phyloP scores from a whole-genome alignment of 2,113 vertebrate species.

The Syngnathoides biaculeatus region DNA sequence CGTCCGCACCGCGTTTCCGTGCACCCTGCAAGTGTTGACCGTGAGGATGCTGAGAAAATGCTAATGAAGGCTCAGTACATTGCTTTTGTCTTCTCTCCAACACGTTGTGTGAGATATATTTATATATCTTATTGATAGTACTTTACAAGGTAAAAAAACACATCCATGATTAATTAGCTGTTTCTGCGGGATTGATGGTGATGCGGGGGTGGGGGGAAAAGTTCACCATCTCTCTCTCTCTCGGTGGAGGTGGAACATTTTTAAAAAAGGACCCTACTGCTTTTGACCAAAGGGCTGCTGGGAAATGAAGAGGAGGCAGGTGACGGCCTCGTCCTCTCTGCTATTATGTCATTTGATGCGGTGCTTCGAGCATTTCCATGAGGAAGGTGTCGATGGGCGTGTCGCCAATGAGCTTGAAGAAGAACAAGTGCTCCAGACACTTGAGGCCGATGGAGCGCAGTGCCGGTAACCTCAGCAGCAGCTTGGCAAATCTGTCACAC shows the following conservation, averaged over 20 bases:
- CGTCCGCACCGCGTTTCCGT: constrained; percentile 30
- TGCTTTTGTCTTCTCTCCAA: constrained; percentile 37
- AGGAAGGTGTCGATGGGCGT: constrained; percentile 99
- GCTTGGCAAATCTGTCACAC: constrained; percentile 88
- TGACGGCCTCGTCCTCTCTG: constrained; percentile 13
- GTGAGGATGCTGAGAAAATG: constrained; percentile 23
- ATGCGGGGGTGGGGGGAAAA: constrained; percentile 17
- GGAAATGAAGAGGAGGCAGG: constrained; percentile 3
- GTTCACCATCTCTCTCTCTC: constrained; percentile 41
- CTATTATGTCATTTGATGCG: constrained; percentile 95
- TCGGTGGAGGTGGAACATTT: constrained; percentile 14
- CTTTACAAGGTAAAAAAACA: constrained; percentile 78
- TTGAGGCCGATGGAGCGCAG: constrained; percentile 97
- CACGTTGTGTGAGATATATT: constrained; percentile 29
- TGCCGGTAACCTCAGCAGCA: constrained; percentile 91
- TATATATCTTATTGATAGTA: constrained; percentile 69
- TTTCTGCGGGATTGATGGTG: constrained; percentile 21
- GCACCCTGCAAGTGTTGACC: constrained; percentile 22
- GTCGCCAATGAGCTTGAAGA: constrained; percentile 99
- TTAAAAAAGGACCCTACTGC: constrained; percentile 12
- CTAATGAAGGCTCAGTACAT: constrained; percentile 60
- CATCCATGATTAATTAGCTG: constrained; percentile 41
- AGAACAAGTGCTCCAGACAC: constrained; percentile 98
- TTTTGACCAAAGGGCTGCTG: constrained; percentile 21
- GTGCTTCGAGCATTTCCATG: constrained; percentile 99